phyloP scores from a whole-genome alignment of 2,797 vertebrate genomes.

The Betta splendens region DNA sequence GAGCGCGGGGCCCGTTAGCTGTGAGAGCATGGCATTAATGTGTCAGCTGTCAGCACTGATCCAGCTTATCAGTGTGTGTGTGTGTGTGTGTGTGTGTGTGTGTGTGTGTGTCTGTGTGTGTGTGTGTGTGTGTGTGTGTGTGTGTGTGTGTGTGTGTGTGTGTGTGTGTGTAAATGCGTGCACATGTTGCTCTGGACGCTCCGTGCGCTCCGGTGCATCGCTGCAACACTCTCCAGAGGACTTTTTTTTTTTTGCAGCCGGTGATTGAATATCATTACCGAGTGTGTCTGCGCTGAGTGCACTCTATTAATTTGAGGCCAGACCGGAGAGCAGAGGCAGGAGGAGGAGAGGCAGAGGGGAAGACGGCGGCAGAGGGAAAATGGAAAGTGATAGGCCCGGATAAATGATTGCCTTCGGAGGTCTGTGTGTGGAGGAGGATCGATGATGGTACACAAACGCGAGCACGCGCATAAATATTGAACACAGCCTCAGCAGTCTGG shows the following conservation, averaged over 20 bases:
- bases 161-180: constrained; percentile 18
- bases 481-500: constrained; percentile 9
- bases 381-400: constrained; percentile 70
- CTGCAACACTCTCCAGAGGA: constrained; percentile 54
- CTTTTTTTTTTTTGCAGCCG: constrained; percentile 50
- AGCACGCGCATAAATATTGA: constrained; percentile 19
- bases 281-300: constrained; percentile 63
- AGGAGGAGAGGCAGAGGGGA: constrained; percentile 33
- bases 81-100: constrained; percentile 12
- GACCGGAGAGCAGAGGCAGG: constrained; percentile 55
- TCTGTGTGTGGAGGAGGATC: constrained; percentile 44
- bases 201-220: constrained; percentile 14
- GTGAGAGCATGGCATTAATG: constrained; percentile 68
- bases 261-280: constrained; percentile 69
- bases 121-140: constrained; percentile 15
- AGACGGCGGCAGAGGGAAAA: constrained; percentile 52
- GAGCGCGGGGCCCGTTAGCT: constrained; percentile 35
- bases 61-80: constrained; percentile 46
- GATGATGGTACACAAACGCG: constrained; percentile 21
- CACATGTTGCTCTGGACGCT: constrained; percentile 19
- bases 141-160: constrained; percentile 10
- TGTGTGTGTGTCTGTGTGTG: constrained; percentile 17
- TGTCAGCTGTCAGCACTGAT: constrained; percentile 70
- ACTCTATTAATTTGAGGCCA: constrained; percentile 78
- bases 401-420: constrained; percentile 65